Base-by-base conservation (phyloP, 2,113 vertebrate genomes). In the Micronisus gabar region DNA sequence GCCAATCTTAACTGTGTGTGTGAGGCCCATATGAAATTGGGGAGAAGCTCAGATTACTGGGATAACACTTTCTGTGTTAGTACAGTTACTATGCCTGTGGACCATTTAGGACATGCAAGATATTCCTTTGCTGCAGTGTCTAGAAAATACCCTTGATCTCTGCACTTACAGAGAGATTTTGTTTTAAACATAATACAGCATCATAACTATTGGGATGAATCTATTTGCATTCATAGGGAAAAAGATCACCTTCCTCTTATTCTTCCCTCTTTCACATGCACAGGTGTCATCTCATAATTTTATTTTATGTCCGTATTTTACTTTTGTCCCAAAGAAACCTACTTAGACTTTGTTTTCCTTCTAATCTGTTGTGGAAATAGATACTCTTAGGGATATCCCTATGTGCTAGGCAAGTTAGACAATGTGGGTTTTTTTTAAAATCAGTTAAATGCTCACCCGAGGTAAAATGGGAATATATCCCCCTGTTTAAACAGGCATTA, bases 1-100 rank as follows among this genome's bases (percentile, higher is more conserved):
- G 38, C 21, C 11, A 9, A 0, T 62, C 3, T 68, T 27, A 2
- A 2, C 1, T 59, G 4, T 36, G 13, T 11, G 8, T 23, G 17
- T 10, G 58, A 27, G 23, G 67, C 26, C 43, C 6, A 4, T 6
- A 19, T 80, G 79, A 68, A 67, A 26, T 9, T 1, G 1, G 18
- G 74, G 32, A 65, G 61, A 65, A 52, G 4, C 36, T 71, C 66
- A 40, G 17, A 4, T 25, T 30, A 2, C 7, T 34, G 43, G 66
- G 48, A 11, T 20, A 30, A 61, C 6, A 1, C 5, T 32, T n/a
- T 40, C 18, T 53, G 38, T 79, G 38, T 47, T 56, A 30, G 25
- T 4, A 17, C 26, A 41, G 19, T 32, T 19, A 7, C 3, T 81
- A 0, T 22, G 36, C 34, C 61, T 21, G 32, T 38, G 62, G 6